These are phyloP conservation scores for Trichosurus vulpecula DNA, from an alignment of 2,797 vertebrate genomes.

Conservation along the genomic window DNA sequence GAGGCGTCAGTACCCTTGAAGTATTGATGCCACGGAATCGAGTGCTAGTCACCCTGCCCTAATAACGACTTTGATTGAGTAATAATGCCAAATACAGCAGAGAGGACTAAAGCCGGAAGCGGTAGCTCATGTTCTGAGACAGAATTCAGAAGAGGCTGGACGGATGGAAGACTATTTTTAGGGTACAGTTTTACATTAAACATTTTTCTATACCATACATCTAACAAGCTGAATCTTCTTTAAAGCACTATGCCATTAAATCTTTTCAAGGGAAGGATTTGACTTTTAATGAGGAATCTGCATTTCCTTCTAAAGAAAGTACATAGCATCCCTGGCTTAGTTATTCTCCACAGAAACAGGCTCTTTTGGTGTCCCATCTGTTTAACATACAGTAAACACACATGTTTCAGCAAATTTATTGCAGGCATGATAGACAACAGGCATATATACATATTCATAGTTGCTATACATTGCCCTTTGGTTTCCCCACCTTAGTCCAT, in stretches of 20 bases:
- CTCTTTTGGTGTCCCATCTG: not conserved
- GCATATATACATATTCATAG: not conserved
- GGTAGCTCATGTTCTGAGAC: not conserved
- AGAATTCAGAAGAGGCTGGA: not conserved
- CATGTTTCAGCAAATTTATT: constrained; percentile 14
- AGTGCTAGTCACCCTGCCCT: not conserved
- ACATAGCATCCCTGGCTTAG: constrained; percentile 35
- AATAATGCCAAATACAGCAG: not conserved
- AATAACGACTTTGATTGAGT: not conserved
- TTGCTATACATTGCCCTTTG: not conserved
- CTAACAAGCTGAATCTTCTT: constrained; percentile 52
- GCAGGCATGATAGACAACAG: not conserved
- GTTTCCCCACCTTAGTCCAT: constrained; percentile 2
- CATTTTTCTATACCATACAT: constrained; percentile 46
- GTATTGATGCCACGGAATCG: not conserved
- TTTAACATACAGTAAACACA: constrained; percentile 15
- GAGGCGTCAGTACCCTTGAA: not conserved
- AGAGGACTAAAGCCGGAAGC: not conserved
- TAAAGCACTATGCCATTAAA: constrained; percentile 44
- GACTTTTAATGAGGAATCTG: constrained; percentile 70
- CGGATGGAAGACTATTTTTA: not conserved
- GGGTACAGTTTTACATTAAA: constrained; percentile 33
- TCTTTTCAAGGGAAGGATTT: constrained; percentile 69
- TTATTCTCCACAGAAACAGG: constrained; percentile 45
- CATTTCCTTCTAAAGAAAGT: constrained; percentile 57